Evolutionary conservation across 2,113 vertebrate genomes (phyloP).

Genomic region (Hippocampus barbouri): DNA sequence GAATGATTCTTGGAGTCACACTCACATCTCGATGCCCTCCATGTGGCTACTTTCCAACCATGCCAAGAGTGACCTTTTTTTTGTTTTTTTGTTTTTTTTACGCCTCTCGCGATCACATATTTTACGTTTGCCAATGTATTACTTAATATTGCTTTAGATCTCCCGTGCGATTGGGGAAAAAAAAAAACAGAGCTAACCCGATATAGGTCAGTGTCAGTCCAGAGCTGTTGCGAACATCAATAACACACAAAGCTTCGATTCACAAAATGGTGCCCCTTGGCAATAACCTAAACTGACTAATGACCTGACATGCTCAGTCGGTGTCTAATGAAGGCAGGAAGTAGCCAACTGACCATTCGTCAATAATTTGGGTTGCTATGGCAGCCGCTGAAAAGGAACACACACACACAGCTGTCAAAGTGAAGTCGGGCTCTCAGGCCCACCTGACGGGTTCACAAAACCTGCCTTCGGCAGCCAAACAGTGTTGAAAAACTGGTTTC

Average conservation of each 20-base stretch:
- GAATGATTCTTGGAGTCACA: neutral
- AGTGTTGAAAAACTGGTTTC: conserved; percentile 37
- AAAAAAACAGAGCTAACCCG: neutral
- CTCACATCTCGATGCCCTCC: neutral
- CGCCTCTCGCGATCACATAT: neutral
- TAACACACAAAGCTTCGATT: conserved; percentile 29
- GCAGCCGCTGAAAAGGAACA: conserved; percentile 28
- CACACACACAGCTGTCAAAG: conserved; percentile 7
- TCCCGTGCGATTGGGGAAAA: neutral
- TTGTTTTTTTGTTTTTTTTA: too few relatives aligned
- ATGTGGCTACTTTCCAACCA: neutral
- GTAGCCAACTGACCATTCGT: conserved; percentile 28
- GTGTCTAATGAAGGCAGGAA: conserved; percentile 33
- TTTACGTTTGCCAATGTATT: neutral
- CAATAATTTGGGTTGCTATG: conserved; percentile 33
- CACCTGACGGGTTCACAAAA: conserved; percentile 52
- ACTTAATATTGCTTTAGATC: neutral
- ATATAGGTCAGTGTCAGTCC: conserved; percentile 3
- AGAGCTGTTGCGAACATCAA: conserved; percentile 16
- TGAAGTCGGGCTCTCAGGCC: conserved; percentile 17
- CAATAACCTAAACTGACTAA: conserved; percentile 29
- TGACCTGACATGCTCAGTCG: conserved; percentile 18
- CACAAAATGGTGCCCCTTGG: conserved; percentile 13
- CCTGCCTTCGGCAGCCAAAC: conserved; percentile 48
- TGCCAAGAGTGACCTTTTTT: too few relatives aligned